A percentile compares a stretch with the other conserved stretches of the same genome.
Conservation (phyloP, 2,797 vertebrate species). For the Crenuchus spilurus region DNA sequence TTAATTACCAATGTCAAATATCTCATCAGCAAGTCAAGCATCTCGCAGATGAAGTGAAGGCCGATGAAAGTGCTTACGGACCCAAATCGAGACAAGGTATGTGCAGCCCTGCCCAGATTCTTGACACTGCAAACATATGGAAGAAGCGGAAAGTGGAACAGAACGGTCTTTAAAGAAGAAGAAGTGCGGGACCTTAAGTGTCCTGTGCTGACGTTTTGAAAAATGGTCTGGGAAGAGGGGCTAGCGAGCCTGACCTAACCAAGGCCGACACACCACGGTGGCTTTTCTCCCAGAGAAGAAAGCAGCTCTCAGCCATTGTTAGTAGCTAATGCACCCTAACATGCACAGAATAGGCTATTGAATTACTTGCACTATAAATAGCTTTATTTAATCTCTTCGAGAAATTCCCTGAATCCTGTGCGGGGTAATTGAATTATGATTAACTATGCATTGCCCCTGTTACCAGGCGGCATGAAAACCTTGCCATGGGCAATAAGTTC, state of each 20-base stretch:
- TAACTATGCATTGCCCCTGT: neutral
- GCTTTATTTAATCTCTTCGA: conserved; percentile 50
- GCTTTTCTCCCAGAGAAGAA: conserved; percentile 34
- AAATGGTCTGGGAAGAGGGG: neutral
- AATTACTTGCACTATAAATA: conserved; percentile 12
- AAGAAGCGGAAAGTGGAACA: neutral
- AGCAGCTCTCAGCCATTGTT: conserved; percentile 63
- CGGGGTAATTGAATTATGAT: conserved; percentile 44
- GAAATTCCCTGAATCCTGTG: conserved; percentile 55
- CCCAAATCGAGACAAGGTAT: too few relatives aligned
- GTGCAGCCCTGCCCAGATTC: neutral
- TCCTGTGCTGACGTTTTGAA: neutral
- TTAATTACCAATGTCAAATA: too few relatives aligned
- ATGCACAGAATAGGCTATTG: conserved; percentile 51
- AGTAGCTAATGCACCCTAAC: conserved; percentile 60
- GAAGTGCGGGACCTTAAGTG: neutral
- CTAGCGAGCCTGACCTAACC: neutral
- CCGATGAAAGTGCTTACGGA: neutral
- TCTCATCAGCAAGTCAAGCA: too few relatives aligned
- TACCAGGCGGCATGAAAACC: neutral
- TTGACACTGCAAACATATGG: neutral
- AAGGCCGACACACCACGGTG: neutral
- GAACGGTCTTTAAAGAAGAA: neutral
- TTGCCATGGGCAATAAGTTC: neutral
- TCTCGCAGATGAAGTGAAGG: neutral